Conservation (phyloP, 2,797 vertebrate species). For the Acrossocheilus fasciatus region DNA sequence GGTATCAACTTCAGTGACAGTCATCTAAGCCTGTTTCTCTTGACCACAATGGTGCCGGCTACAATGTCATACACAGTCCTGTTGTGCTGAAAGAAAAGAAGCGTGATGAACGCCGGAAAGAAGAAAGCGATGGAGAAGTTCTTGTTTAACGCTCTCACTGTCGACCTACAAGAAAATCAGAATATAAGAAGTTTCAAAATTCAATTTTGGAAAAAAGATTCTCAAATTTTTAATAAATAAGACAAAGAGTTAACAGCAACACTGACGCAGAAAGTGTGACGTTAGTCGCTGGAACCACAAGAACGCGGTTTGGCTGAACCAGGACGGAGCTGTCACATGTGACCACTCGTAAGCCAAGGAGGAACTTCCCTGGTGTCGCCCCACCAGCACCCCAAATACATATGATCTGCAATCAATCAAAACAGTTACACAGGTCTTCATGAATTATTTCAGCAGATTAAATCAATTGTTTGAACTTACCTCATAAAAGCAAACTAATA, state of each 20-base stretch:
- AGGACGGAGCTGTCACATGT: constrained; percentile 94
- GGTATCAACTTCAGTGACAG: constrained; percentile 15
- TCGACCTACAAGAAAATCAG: constrained; percentile 82
- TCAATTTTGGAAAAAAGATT: background rate
- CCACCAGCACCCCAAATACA: constrained; percentile 98
- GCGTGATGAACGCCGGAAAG: constrained; percentile 96
- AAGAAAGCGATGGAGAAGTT: constrained; percentile 99
- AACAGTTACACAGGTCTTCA: background rate
- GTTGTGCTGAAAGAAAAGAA: constrained; percentile 99
- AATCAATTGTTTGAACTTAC: constrained; percentile 67
- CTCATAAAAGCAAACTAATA: constrained; percentile 98
- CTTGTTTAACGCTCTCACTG: constrained; percentile 97
- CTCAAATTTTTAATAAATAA: background rate
- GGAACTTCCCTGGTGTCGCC: constrained; percentile 96
- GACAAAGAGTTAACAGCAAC: background rate
- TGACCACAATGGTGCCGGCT: constrained; percentile 97
- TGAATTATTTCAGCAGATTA: background rate
- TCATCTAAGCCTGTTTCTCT: constrained; percentile 92
- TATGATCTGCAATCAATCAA: constrained; percentile 82
- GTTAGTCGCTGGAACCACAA: constrained; percentile 94
- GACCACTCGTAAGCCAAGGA: constrained; percentile 93
- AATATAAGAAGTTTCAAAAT: background rate
- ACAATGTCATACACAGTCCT: constrained; percentile 99
- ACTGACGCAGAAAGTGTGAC: constrained; percentile 97
- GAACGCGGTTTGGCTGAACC: constrained; percentile 91